Evolutionary conservation across 2,888 invertebrate species (phyloP), one percentile per base, ranked within the genome.

Genomic region (Calliphora vomitoria): DNA sequence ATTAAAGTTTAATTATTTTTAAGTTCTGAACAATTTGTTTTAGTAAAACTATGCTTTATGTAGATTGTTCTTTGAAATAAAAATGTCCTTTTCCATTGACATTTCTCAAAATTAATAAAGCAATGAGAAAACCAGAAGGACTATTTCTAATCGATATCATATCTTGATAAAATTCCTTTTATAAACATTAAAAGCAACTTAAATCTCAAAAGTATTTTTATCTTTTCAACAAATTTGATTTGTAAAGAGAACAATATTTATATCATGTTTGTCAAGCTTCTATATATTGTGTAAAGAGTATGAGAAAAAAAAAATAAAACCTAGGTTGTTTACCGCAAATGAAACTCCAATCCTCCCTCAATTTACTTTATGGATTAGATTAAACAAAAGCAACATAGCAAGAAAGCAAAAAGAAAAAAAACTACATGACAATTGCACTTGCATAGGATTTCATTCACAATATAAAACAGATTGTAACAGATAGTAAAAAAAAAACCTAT

Each of bases 371-470:
- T 60, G 76, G 53, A 83, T 83, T 83, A 76, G 68, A 71, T 41
- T 62, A 69, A 53, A 82, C 41, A 83, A 47, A 50, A 58, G 47
- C 35, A 66, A 31, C 13, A 31, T 13, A 13, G 44, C 35, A 4
- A 35, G 35, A 35, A 35, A 4, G 0, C 5, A 4, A 35, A 35
- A 4, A 35, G 5, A 69, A 31, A 64, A 44, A 64, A 53, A 66
- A 53, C 68, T 64, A 53, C 8, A 76, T 82, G 82, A 76, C 82
- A 82, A 76, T 50, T 69, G 58, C 82, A 62, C 69, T 76, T 62
- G 82, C 69, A 69, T 60, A 71, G 31, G 35, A 53, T 53, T 62
- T 31, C 38, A 62, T 69, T 82, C 25, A 53, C 31, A 50, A 71
- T n/a, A 53, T 62, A 60, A 64, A 53, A 69, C 25, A 53, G 62